Base-by-base conservation (phyloP, 2,797 vertebrate species). In the Hoplostethus mediterraneus region DNA sequence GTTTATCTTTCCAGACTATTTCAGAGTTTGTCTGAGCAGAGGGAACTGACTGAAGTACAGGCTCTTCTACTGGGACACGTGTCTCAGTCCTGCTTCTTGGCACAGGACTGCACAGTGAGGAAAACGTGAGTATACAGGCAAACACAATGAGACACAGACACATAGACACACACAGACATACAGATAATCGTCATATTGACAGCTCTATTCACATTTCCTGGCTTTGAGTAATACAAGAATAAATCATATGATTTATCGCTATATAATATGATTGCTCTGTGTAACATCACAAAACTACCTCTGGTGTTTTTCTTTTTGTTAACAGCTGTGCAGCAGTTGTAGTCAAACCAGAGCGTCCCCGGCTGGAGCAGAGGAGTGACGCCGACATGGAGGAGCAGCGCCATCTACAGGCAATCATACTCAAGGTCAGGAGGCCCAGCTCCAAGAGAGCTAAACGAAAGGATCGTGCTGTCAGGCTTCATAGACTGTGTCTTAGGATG, bases 61-160 rank as follows among this genome's bases (percentile, higher is more conserved):
- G 16, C 63, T 2, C 30, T 89, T 3, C 87, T 97, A 63, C 87
- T 91, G 54, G 67, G 90, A 33, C 75, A 10, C 0, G 65, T 97
- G 1, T 82, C 95, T 33, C 77, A 0, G 0, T 90, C 84, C 69
- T 97, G 97, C 81, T 97, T 97, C 81, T 67, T 86, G 95, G 60
- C 53, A 0, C 36, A 51, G 31, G 78, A 87, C 81, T 96, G 95
- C 79, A 75, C 73, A 1, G 55, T 28, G 1, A 65, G 65, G 17
- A 16, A 36, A 53, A 83, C 40, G 93, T 94, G 42, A 88, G 91
- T 78, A 66, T 3, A 44, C 21, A 21, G 1, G 21, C 21, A 21
- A 21, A 21, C 21, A 21, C 21, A 21, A 21, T 1, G 21, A 21
- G 21, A 21, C 21, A 21, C 56, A 38, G 14, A 3, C 56, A 40